Percentiles rank a stretch among this genome's conserved stretches.
phyloP scores from a whole-genome alignment of 2,113 vertebrate genomes.

The Silurus asotus region DNA sequence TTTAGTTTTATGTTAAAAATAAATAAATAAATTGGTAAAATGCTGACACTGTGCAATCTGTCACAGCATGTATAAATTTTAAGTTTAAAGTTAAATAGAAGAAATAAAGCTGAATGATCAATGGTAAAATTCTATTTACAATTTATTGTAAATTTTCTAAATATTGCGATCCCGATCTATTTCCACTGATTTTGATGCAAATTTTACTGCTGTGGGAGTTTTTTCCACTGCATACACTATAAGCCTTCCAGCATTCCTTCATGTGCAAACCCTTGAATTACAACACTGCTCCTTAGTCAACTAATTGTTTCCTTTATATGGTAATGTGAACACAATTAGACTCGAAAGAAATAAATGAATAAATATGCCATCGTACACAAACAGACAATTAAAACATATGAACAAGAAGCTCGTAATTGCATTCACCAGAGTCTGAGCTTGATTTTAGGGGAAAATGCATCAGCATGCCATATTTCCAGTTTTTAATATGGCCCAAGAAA shows the following conservation, averaged over 20 bases:
- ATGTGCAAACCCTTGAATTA: background rate
- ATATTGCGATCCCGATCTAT: background rate
- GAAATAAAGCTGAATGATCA: background rate
- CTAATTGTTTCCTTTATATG: slow-evolving; percentile 25
- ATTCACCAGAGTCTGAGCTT: background rate
- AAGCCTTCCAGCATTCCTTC: background rate
- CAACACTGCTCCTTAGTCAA: slow-evolving; percentile 1
- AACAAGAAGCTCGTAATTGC: background rate
- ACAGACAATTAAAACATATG: slow-evolving; percentile 29
- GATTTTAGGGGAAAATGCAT: background rate
- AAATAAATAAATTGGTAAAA: background rate
- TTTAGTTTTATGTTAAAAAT: background rate
- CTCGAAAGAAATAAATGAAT: slow-evolving; percentile 13
- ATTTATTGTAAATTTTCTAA: background rate
- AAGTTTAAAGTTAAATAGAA: background rate
- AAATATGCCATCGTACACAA: slow-evolving; percentile 16
- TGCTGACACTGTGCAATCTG: background rate
- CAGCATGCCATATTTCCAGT: background rate
- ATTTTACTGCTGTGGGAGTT: background rate
- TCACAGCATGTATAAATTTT: background rate
- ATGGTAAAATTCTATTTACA: background rate
- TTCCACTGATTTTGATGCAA: background rate
- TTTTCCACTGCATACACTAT: background rate
- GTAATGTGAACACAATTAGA: slow-evolving; percentile 33
- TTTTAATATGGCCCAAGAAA: background rate